Percentiles rank a stretch among this genome's conserved stretches.
Conservation (phyloP, 2,888 invertebrate species). For the Erebia aethiops region DNA sequence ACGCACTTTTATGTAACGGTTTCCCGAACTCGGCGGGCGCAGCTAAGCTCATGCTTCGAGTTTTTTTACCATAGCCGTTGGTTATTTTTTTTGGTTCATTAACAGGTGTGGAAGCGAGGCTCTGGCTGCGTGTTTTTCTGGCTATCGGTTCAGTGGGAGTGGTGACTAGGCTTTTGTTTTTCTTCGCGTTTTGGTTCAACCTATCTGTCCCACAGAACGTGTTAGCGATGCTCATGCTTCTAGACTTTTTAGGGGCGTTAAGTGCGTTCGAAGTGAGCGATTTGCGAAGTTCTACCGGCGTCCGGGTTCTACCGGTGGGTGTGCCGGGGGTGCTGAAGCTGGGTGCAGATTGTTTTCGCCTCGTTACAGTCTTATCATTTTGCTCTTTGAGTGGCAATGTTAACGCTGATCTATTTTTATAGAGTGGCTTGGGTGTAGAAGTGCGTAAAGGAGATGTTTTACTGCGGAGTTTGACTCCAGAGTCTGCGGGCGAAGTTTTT, state of each 20-base stretch:
- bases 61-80: slow-evolving; percentile 62
- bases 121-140: slow-evolving; percentile 66
- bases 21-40: slow-evolving; percentile 52
- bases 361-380: slow-evolving; percentile 42
- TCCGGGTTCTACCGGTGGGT: slow-evolving; percentile 59
- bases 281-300: slow-evolving; percentile 60
- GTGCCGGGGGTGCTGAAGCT: slow-evolving; percentile 61
- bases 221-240: slow-evolving; percentile 70
- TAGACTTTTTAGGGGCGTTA: slow-evolving; percentile 68
- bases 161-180: slow-evolving; percentile 54
- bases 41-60: slow-evolving; percentile 74
- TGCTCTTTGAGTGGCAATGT: slow-evolving; percentile 59
- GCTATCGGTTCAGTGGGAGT: slow-evolving; percentile 50
- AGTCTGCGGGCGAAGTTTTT: slow-evolving; percentile 53
- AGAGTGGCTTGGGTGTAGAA: slow-evolving; percentile 58
- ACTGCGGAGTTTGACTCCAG: slow-evolving; percentile 32
- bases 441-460: slow-evolving; percentile 55
- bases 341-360: slow-evolving; percentile 72
- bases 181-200: slow-evolving; percentile 55
- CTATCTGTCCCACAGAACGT: slow-evolving; percentile 66
- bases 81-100: slow-evolving; percentile 59
- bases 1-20: slow-evolving; percentile 59
- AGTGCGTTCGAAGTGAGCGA: slow-evolving; percentile 60
- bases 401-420: slow-evolving; percentile 52
- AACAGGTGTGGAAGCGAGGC: slow-evolving; percentile 68